A percentile compares a stretch with the other conserved stretches of the same genome.
phyloP scores from a whole-genome alignment of 2,888 invertebrate species.

The Tenthredo mesomela region DNA sequence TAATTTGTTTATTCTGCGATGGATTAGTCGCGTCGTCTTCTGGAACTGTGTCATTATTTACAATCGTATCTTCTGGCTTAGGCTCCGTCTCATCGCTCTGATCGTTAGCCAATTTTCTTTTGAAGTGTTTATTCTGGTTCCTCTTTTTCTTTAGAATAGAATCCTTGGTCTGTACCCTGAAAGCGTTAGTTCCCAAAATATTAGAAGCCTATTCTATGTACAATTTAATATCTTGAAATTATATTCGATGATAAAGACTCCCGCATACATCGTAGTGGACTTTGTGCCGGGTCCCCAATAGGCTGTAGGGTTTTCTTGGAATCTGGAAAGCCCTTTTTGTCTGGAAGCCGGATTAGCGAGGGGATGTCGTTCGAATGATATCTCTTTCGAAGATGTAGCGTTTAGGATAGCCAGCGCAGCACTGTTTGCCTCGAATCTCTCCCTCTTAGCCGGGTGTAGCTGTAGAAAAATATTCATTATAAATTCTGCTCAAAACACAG shows the following conservation, averaged over 20 bases:
- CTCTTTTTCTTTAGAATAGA: slow-evolving; percentile 40
- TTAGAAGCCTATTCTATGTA: background rate
- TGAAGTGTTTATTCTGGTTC: slow-evolving; percentile 45
- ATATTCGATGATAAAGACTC: background rate
- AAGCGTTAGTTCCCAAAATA: background rate
- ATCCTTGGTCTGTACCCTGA: slow-evolving; percentile 41
- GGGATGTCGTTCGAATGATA: slow-evolving; percentile 81
- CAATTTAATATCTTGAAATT: background rate
- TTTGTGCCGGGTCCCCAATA: slow-evolving; percentile 96
- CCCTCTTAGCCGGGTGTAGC: slow-evolving; percentile 83
- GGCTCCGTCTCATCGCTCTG: background rate
- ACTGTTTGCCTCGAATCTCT: slow-evolving; percentile 80
- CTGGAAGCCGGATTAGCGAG: slow-evolving; percentile 91
- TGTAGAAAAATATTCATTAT: slow-evolving; percentile 47
- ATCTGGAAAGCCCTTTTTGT: slow-evolving; percentile 86
- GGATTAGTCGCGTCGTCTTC: background rate
- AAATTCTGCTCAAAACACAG: background rate
- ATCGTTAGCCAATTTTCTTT: background rate
- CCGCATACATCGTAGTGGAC: slow-evolving; percentile 86
- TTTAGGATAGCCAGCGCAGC: slow-evolving; percentile 81
- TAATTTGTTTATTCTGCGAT: slow-evolving; percentile 11
- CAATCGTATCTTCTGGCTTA: background rate
- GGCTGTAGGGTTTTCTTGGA: slow-evolving; percentile 92
- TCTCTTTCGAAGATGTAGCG: slow-evolving; percentile 77
- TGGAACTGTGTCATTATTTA: background rate